Percentiles rank a stretch among this genome's conserved stretches.
phyloP scores from a whole-genome alignment of 2,797 vertebrate species.

The Graptemys geographica region DNA sequence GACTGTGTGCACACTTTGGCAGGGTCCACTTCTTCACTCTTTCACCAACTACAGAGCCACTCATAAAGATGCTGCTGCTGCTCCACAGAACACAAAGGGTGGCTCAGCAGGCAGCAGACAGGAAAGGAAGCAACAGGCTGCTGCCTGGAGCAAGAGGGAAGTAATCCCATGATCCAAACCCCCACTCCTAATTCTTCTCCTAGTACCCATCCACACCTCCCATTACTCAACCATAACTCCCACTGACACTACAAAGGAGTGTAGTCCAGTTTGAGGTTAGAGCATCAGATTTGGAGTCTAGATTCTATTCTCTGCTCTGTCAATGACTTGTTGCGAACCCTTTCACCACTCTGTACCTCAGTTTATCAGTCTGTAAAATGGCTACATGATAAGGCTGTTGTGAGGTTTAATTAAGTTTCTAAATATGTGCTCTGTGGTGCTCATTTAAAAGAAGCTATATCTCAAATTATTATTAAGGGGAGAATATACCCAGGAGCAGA shows the following conservation, averaged over 20 bases:
- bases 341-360: background rate
- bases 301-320: background rate
- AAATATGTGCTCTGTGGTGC: background rate
- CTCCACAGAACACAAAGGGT: background rate
- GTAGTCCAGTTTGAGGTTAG: background rate
- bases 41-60: background rate
- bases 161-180: background rate
- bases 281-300: background rate
- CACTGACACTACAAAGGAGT: background rate
- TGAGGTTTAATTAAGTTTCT: background rate
- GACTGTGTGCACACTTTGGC: background rate
- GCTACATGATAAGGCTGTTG: background rate
- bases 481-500: background rate
- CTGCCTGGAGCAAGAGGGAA: rapidly evolving
- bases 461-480: background rate
- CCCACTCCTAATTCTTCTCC: background rate
- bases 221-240: background rate
- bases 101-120: background rate
- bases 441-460: background rate
- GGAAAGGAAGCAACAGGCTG: background rate
- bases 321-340: background rate
- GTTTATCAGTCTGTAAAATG: background rate
- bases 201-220: background rate
- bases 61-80: background rate
- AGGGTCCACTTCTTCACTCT: background rate